These are phyloP conservation scores for Delichon dasypus DNA, from an alignment of 2,797 vertebrate genomes.

Conservation along the genomic window DNA sequence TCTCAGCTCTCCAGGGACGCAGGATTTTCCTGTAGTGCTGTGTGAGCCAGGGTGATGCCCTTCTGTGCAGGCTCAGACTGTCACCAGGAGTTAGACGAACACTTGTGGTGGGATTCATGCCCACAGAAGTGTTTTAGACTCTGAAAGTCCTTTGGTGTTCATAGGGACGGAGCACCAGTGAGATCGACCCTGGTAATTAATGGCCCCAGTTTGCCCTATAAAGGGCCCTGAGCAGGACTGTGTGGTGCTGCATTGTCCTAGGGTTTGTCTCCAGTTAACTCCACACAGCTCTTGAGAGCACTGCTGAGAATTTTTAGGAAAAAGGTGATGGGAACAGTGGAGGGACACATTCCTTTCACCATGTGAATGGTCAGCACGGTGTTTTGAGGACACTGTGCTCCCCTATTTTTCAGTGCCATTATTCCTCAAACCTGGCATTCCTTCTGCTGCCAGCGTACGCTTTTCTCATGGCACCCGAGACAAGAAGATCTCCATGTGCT, in stretches of 20 bases:
- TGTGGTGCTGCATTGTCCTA: background rate
- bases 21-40: background rate
- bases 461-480: background rate
- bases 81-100: background rate
- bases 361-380: fast-evolving
- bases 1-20: background rate
- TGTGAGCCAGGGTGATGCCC: background rate
- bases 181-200: background rate
- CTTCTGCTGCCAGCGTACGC: background rate
- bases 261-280: background rate
- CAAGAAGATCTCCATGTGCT: background rate
- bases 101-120: fast-evolving
- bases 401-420: background rate
- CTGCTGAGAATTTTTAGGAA: background rate
- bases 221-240: background rate
- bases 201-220: background rate
- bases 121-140: background rate
- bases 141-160: background rate
- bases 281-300: background rate
- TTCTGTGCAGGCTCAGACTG: background rate
- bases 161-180: fast-evolving
- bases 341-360: fast-evolving
- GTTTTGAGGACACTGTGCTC: background rate
- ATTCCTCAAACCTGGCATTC: background rate
- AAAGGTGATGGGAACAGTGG: too few species aligned